Conservation (phyloP, 1,140 invertebrate genomes). For the Teleogryllus occipitalis region DNA sequence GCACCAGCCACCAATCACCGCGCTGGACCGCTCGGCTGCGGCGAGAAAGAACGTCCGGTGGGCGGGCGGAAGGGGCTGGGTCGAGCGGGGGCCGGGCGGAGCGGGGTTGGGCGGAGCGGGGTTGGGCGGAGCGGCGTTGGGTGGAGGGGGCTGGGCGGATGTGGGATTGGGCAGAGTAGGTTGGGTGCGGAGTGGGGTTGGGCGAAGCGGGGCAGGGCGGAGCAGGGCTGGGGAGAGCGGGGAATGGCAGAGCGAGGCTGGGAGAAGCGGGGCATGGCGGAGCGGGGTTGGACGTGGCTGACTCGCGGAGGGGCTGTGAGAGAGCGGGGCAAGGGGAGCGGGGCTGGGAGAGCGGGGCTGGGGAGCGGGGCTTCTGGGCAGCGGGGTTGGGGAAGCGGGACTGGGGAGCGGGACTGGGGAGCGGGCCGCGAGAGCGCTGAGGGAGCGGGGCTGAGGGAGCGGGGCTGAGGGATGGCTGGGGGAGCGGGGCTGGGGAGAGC, state of each 20-base stretch:
- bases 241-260: neutral
- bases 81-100: neutral
- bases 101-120: neutral
- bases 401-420: neutral
- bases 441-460: neutral
- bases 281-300: neutral
- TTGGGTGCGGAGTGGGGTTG: neutral
- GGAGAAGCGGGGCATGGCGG: neutral
- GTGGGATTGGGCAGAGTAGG: neutral
- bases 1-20: too few species aligned
- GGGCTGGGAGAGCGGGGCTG: neutral
- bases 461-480: neutral
- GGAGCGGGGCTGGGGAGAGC: neutral
- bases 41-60: neutral
- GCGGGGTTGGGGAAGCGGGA: neutral
- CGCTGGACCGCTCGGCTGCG: too few species aligned
- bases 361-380: neutral
- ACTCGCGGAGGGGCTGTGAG: neutral
- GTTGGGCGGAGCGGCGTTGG: neutral
- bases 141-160: neutral
- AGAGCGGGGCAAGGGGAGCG: neutral
- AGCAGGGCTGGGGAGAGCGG: too few species aligned
- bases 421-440: neutral
- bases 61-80: neutral
- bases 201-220: neutral